Evolutionary conservation across 2,113 vertebrate genomes (phyloP), one percentile per base, ranked within the genome.

Genomic region (Formicarius rufipectus): DNA sequence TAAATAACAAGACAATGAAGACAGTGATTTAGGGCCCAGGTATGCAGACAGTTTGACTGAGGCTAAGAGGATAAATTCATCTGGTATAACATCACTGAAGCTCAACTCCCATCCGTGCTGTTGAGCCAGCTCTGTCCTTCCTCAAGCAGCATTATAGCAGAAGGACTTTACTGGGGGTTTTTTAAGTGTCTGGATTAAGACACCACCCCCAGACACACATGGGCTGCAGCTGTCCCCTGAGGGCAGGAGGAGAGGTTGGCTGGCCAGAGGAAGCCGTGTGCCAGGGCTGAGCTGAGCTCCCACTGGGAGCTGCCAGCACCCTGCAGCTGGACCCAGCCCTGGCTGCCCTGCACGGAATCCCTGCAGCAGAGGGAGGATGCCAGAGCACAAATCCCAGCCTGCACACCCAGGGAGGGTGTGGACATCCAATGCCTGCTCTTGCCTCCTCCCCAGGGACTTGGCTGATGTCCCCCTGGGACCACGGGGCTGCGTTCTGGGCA

Each of bases 11-110:
- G 76, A 74, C 16, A 63, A 67, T 3, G 2, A 2, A 87, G 87
- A 40, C 39, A 68, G 40, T 84, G 91, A 89, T 87, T 84, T 93
- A 87, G 74, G 45, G 62, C 52, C 28, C 84, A 95, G 91, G 94
- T 92, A 89, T 83, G 79, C 76, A 78, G 89, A 66, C 64, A 55
- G 52, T 66, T 92, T 89, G 87, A 64, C 79, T 85, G 75, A 67
- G 14, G 39, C 56, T 49, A 81, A 75, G n/a, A 81, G 47, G 22
- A 81, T 44, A 91, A 75, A 84, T 60, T 79, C 37, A 53, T 50
- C 44, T 75, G 37, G 15, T 84, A 31, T 23, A 84, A 64, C 69
- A 75, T 56, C 66, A 89, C 44, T 14, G 39, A 64, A 75, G 16
- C n/a, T 71, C 45, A 33, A 1, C 31, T 55, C 72, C n/a, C 31